Percentiles rank a stretch among this genome's conserved stretches.
These are phyloP conservation scores for Actenoides hombroni DNA, from an alignment of 2,113 vertebrate genomes.

Conservation along the genomic window DNA sequence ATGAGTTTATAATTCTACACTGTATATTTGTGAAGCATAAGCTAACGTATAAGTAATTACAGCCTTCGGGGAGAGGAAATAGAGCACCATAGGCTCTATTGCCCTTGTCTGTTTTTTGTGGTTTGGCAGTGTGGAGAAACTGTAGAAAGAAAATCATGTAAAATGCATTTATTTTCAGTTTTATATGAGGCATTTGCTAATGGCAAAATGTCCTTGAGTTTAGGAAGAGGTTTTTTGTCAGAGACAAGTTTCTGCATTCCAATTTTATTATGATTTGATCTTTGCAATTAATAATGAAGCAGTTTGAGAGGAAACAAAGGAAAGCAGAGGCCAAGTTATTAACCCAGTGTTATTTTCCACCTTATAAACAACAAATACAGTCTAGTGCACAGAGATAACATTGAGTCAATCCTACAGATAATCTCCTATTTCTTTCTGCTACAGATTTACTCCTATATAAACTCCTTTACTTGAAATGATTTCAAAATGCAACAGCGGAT, in stretches of 20 bases:
- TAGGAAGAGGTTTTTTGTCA: background rate
- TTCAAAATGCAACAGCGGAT: background rate
- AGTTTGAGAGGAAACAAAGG: slow-evolving; percentile 7
- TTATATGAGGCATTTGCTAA: slow-evolving; percentile 16
- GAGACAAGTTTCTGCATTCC: background rate
- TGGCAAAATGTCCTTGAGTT: slow-evolving; percentile 49
- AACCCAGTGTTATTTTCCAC: background rate
- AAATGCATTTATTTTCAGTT: slow-evolving; percentile 24
- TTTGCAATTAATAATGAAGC: slow-evolving; percentile 43
- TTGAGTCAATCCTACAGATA: background rate
- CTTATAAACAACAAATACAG: background rate
- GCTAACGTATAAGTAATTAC: background rate
- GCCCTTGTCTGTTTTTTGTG: background rate
- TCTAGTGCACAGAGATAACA: background rate
- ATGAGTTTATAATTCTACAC: background rate
- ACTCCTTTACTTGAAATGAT: background rate
- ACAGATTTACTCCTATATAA: background rate
- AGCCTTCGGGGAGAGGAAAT: background rate
- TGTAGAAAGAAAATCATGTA: background rate
- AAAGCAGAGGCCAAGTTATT: slow-evolving; percentile 19
- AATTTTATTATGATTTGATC: slow-evolving; percentile 9
- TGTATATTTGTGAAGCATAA: slow-evolving; percentile 11
- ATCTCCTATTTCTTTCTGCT: background rate
- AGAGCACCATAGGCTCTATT: background rate
- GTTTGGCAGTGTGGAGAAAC: background rate